Conservation (phyloP, 2,888 invertebrate genomes). For the Xestia ashworthii region DNA sequence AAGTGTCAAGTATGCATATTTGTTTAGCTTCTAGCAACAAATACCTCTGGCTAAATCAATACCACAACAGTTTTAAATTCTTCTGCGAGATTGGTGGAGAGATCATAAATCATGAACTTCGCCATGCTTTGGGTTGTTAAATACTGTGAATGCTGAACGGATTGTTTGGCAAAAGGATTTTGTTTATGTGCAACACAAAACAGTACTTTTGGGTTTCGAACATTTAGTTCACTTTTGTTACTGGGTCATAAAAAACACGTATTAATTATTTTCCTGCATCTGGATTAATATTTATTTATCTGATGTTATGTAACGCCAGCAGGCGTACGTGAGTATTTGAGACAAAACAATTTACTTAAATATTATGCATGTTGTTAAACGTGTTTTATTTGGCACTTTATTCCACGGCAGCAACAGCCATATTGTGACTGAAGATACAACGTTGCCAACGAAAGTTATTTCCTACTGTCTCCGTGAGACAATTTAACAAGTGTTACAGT, state of each 20-base stretch:
- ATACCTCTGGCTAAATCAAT: slow-evolving; percentile 57
- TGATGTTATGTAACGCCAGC: slow-evolving; percentile 44
- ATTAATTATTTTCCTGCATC: slow-evolving; percentile 33
- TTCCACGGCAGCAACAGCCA: slow-evolving; percentile 68
- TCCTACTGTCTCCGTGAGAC: slow-evolving; percentile 81
- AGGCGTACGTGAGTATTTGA: slow-evolving; percentile 44
- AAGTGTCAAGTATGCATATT: slow-evolving; percentile 36
- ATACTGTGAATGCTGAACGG: slow-evolving; percentile 65
- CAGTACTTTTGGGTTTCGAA: slow-evolving; percentile 53
- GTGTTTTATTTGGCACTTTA: slow-evolving; percentile 81
- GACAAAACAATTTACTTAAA: slow-evolving; percentile 55
- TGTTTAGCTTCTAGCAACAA: slow-evolving; percentile 45
- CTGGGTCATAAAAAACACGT: slow-evolving; percentile 36
- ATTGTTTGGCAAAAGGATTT: slow-evolving; percentile 65
- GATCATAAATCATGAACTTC: slow-evolving; percentile 70
- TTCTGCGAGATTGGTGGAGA: slow-evolving; percentile 64
- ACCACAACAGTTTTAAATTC: slow-evolving; percentile 64
- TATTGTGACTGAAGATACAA: slow-evolving; percentile 70
- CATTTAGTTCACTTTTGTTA: slow-evolving; percentile 45
- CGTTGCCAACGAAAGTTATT: slow-evolving; percentile 84
- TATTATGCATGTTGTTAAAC: slow-evolving; percentile 68
- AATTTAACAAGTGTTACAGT: slow-evolving; percentile 83
- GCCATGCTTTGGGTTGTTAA: slow-evolving; percentile 64
- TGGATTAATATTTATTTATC: slow-evolving; percentile 42
- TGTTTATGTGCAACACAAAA: slow-evolving; percentile 66